A percentile compares a stretch with the other conserved stretches of the same genome.
phyloP scores from a whole-genome alignment of 2,888 invertebrate genomes.

The Psylliodes chrysocephalus region DNA sequence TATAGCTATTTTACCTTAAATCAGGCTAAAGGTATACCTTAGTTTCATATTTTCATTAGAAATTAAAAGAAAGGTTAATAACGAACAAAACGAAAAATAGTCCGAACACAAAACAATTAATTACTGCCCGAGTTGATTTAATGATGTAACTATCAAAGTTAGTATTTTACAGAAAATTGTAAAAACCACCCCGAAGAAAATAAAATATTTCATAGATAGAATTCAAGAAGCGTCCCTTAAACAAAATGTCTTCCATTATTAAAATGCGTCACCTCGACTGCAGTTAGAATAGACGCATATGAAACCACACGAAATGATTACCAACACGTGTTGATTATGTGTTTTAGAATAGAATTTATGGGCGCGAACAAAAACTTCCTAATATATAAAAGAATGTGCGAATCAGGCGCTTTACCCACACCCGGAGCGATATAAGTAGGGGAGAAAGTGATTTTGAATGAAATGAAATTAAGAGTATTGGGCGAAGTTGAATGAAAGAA shows the following conservation, averaged over 20 bases:
- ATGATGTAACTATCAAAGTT: too few relatives aligned
- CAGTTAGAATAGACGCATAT: neutral
- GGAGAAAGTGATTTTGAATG: conserved; percentile 29
- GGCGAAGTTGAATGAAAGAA: conserved; percentile 11
- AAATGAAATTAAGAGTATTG: conserved; percentile 25
- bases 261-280: neutral
- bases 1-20: too few relatives aligned
- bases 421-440: conserved; percentile 11
- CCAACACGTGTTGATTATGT: conserved; percentile 23
- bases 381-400: conserved; percentile 28
- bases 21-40: too few relatives aligned
- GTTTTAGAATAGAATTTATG: conserved; percentile 24
- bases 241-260: neutral
- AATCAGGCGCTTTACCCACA: neutral
- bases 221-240: too few relatives aligned
- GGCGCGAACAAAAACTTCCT: conserved; percentile 21
- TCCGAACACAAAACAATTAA: too few relatives aligned
- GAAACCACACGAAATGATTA: conserved; percentile 14
- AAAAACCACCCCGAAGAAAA: too few relatives aligned
- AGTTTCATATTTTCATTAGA: too few relatives aligned
- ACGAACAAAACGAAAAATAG: too few relatives aligned
- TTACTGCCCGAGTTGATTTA: too few relatives aligned
- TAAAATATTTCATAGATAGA: too few relatives aligned
- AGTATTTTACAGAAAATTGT: too few relatives aligned
- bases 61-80: too few relatives aligned